Conservation (phyloP, 2,797 vertebrate genomes). For the Pristis pectinata region DNA sequence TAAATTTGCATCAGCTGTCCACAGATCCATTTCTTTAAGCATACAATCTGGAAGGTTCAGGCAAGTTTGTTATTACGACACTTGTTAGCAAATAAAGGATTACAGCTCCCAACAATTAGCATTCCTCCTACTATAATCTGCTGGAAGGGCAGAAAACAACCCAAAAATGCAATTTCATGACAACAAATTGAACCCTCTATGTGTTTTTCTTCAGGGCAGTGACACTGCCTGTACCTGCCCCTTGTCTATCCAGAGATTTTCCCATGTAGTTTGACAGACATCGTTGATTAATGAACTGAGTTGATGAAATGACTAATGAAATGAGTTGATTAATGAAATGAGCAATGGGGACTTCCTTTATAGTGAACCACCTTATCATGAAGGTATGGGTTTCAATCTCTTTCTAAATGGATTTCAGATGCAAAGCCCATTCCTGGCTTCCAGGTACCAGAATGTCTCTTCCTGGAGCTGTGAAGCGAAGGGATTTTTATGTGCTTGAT, state of each 20-base stretch:
- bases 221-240: not conserved
- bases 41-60: not conserved
- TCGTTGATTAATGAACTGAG: no score
- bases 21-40: slow-evolving; percentile 9
- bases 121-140: not conserved
- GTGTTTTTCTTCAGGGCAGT: not conserved
- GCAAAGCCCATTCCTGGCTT: not conserved
- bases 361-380: no score
- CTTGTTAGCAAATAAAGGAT: not conserved
- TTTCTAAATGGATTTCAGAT: not conserved
- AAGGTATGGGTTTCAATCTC: not conserved
- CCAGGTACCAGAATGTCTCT: not conserved
- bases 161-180: not conserved
- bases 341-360: no score
- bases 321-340: no score
- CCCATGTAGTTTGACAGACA: no score
- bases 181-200: not conserved
- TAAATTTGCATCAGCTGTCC: slow-evolving; percentile 31
- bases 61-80: not conserved
- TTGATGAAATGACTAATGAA: no score
- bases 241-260: not conserved
- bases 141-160: not conserved
- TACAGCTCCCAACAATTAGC: not conserved
- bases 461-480: not conserved
- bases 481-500: no score